A percentile compares a stretch with the other conserved stretches of the same genome.
phyloP scores from a whole-genome alignment of 2,888 invertebrate species.

The Zygothrica quintamaculata region DNA sequence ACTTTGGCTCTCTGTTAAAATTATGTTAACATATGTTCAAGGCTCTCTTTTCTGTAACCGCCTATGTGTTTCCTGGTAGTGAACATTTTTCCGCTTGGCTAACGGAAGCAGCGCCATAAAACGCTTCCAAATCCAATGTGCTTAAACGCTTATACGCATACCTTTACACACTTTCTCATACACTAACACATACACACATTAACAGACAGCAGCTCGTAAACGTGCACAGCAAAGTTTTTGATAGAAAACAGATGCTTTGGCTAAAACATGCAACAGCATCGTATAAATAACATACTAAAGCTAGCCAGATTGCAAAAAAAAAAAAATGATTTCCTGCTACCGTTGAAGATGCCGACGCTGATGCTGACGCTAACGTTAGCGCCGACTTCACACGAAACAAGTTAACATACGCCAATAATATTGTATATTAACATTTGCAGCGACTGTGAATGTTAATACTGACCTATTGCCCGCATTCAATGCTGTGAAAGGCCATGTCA shows the following conservation, averaged over 20 bases:
- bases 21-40: constrained; percentile 42
- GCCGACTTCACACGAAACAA: constrained; percentile 2
- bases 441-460: constrained; percentile 60
- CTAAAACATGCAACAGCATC: constrained; percentile 70
- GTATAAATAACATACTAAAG: constrained; percentile 72
- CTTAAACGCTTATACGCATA: constrained; percentile 26
- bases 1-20: constrained; percentile 56
- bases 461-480: constrained; percentile 59
- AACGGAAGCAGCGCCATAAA: constrained; percentile 71
- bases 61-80: constrained; percentile 37
- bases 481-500: constrained; percentile 31
- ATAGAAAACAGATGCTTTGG: constrained; percentile 72
- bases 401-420: constrained; percentile 7
- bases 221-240: constrained; percentile 65
- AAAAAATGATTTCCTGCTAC: constrained; percentile 26
- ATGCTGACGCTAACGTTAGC: not conserved
- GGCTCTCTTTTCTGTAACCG: constrained; percentile 44
- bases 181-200: constrained; percentile 17
- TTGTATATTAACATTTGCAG: constrained; percentile 26
- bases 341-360: constrained; percentile 9
- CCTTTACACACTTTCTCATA: constrained; percentile 29
- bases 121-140: constrained; percentile 52
- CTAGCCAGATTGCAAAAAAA: constrained; percentile 66
- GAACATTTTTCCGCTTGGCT: constrained; percentile 72
- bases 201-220: constrained; percentile 33